A percentile compares a stretch with the other conserved stretches of the same genome.
These are phyloP conservation scores for Hemibagrus guttatus DNA, from an alignment of 2,797 vertebrate genomes.

Conservation along the genomic window DNA sequence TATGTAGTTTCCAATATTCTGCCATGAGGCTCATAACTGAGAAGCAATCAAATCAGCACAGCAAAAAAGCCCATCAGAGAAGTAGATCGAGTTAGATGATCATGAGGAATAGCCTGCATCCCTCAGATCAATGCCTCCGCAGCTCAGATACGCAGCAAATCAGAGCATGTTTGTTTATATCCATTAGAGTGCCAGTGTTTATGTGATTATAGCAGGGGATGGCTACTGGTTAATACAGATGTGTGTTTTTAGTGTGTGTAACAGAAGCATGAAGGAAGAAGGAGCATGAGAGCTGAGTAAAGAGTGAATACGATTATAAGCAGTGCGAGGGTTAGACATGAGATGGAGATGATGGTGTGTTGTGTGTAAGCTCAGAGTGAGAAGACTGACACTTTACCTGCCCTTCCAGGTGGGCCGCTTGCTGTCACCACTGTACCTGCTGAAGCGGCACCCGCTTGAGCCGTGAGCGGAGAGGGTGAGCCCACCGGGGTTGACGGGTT, in stretches of 20 bases:
- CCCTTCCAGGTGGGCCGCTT: conserved; percentile 67
- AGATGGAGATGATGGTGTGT: background rate
- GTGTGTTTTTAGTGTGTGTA: background rate
- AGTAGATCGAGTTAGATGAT: background rate
- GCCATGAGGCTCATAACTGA: conserved; percentile 5
- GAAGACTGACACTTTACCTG: conserved; percentile 64
- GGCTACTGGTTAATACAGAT: background rate
- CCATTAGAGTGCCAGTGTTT: background rate
- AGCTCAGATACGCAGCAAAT: background rate
- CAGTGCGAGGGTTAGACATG: background rate
- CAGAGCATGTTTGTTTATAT: background rate
- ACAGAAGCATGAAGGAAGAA: background rate
- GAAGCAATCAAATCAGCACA: background rate
- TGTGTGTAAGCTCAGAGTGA: conserved; percentile 29
- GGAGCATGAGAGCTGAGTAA: background rate
- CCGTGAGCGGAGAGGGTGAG: conserved; percentile 93
- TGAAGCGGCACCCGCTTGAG: conserved; percentile 74
- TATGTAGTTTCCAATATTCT: background rate
- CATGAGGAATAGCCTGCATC: background rate
- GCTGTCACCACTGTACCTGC: conserved; percentile 71
- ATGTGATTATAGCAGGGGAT: background rate
- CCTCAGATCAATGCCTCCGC: background rate
- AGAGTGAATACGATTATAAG: background rate
- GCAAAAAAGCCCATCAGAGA: background rate
- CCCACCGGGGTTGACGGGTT: conserved; percentile 97